Evolutionary conservation across 2,797 vertebrate species (phyloP).

Genomic region (Muscicapa striata): DNA sequence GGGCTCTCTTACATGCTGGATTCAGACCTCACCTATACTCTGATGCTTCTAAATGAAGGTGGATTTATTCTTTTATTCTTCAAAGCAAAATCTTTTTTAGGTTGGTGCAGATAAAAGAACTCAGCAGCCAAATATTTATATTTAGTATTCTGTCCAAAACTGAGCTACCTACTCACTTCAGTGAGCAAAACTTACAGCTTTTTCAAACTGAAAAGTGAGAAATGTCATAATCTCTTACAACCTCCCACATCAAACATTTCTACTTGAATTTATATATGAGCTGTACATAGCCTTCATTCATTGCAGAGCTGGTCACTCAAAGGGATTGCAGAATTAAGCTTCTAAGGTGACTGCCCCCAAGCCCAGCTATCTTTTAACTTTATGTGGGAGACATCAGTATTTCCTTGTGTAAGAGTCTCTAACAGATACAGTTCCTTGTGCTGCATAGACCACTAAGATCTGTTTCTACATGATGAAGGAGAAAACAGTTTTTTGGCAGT

Average conservation of each 20-base stretch:
- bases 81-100: not conserved
- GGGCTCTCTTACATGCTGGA: not conserved
- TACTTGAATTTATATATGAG: not conserved
- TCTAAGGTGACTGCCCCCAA: not conserved
- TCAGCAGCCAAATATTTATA: not conserved
- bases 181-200: not conserved
- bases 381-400: not conserved
- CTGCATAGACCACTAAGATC: not conserved
- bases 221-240: not conserved
- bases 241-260: not conserved
- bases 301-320: not conserved
- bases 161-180: not conserved
- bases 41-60: not conserved
- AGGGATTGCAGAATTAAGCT: not conserved
- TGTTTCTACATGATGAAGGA: not conserved
- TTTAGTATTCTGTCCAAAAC: not conserved
- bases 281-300: not conserved
- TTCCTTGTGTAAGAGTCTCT: not conserved
- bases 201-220: not conserved
- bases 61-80: not conserved
- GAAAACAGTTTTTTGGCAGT: not conserved
- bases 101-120: not conserved
- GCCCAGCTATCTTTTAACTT: not conserved
- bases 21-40: not conserved
- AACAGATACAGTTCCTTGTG: not conserved